phyloP scores from a whole-genome alignment of 2,888 invertebrate species.

The Amphipyra berbera region DNA sequence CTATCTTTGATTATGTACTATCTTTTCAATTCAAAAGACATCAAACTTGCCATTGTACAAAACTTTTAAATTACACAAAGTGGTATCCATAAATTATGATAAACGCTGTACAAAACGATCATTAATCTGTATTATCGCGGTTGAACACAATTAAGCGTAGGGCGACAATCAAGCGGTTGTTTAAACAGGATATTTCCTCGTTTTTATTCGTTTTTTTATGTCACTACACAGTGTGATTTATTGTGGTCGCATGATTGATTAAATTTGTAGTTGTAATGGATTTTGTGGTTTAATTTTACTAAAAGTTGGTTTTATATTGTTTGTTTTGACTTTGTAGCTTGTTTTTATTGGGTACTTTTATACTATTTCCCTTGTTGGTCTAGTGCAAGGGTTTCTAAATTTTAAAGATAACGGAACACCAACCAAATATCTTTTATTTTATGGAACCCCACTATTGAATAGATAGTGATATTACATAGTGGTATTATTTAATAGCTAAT shows the following conservation, averaged over 20 bases:
- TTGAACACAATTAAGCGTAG: constrained; percentile 67
- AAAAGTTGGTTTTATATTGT: constrained; percentile 9
- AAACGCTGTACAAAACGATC: constrained; percentile 57
- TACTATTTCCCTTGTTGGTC: no score
- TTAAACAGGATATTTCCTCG: constrained; percentile 55
- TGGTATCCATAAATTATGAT: constrained; percentile 57
- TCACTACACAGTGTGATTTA: constrained; percentile 41
- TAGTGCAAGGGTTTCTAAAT: no score
- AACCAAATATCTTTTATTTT: no score
- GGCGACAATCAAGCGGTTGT: constrained; percentile 54
- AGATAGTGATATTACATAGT: no score
- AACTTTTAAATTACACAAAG: constrained; percentile 46
- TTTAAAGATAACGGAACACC: no score
- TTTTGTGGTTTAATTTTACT: constrained; percentile 45
- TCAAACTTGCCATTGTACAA: constrained; percentile 26
- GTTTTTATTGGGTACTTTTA: no score
- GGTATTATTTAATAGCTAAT: no score
- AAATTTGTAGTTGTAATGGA: constrained; percentile 31
- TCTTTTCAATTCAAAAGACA: constrained; percentile 22
- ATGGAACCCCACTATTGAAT: no score
- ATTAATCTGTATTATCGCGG: constrained; percentile 71
- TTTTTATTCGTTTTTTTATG: constrained; percentile 50
- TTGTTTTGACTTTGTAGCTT: constrained; percentile 10
- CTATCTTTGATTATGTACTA: no score
- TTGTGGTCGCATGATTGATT: constrained; percentile 52